Base-by-base conservation (phyloP, 2,888 invertebrate species). In the Coelinius sp. region DNA sequence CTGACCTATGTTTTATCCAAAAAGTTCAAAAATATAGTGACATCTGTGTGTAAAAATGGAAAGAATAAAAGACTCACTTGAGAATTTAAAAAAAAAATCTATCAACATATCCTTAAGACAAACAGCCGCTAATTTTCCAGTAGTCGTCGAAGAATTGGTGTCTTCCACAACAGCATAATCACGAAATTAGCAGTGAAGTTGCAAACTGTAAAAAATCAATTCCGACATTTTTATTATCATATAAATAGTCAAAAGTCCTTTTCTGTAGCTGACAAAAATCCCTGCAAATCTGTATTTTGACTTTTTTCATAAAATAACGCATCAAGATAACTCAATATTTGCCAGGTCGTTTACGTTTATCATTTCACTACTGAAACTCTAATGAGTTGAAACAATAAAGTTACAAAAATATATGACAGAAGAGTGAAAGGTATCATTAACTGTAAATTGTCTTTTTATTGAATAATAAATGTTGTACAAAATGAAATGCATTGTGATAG, bases 391-490 rank as follows among this genome's bases (percentile, higher is more conserved):
- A 31, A 31, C n/a, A 31, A 31, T 8, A 31, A 31, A 31, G 5
- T 31, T 6, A 41, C 2, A n/a, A 41, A 41, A 41, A 8, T 12
- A 41, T 41, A 41, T n/a, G n/a, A 12, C 41, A 41, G n/a, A 46
- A 46, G 8, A 31, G 8, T 31, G 8, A 46, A n/a, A 8, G 4
- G n/a, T 14, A 46, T 46, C n/a, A 46, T 46, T 5, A 20, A 64
- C 3, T 38, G 66, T 76, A 71, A 66, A 73, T 76, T 77, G 63
- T 70, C 65, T 71, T 76, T 76, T 75, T 76, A 76, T 73, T 69
- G 73, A 78, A 78, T 56, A 59, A 76, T 73, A 77, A 73, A 77
- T 72, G 76, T 64, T 22, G 52, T 49, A 52, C 64, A 69, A 62
- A 59, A 59, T 67, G 74, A 12, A 59, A 38, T 59, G 35, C 35